Conservation (phyloP, 2,888 invertebrate species). For the Heteromurus nitidus region DNA sequence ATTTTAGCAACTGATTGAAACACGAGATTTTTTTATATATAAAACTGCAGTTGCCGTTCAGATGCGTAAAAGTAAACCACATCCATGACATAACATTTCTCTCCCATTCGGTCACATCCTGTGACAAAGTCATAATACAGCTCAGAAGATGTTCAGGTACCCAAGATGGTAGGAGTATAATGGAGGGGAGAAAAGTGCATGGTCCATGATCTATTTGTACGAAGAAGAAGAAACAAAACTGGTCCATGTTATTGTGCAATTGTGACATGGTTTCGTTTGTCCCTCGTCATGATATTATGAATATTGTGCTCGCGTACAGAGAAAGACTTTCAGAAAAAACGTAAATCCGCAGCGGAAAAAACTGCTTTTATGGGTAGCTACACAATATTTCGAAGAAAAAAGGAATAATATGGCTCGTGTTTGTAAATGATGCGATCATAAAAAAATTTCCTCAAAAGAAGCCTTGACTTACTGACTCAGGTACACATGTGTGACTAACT, state of each 20-base stretch:
- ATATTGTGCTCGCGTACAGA: background rate
- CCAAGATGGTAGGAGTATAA: no score
- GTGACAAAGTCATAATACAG: no score
- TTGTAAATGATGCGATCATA: conserved; percentile 54
- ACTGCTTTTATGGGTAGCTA: background rate
- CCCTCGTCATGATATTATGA: background rate
- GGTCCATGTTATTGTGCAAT: background rate
- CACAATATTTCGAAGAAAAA: background rate
- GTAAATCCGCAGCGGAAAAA: background rate
- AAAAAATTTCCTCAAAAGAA: conserved; percentile 31
- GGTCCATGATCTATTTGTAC: no score
- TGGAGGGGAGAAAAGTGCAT: no score
- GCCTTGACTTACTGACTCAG: conserved; percentile 63
- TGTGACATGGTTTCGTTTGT: conserved; percentile 46
- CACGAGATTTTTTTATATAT: no score
- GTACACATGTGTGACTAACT: no score
- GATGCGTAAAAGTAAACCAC: no score
- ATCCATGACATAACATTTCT: no score
- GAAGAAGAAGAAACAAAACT: background rate
- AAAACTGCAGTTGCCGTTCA: no score
- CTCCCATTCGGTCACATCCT: no score
- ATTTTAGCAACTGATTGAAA: no score
- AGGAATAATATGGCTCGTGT: conserved; percentile 3
- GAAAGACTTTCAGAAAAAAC: background rate
- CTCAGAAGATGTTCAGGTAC: no score